Evolutionary conservation across 2,888 invertebrate genomes (phyloP).

Genomic region (Mantis religiosa): DNA sequence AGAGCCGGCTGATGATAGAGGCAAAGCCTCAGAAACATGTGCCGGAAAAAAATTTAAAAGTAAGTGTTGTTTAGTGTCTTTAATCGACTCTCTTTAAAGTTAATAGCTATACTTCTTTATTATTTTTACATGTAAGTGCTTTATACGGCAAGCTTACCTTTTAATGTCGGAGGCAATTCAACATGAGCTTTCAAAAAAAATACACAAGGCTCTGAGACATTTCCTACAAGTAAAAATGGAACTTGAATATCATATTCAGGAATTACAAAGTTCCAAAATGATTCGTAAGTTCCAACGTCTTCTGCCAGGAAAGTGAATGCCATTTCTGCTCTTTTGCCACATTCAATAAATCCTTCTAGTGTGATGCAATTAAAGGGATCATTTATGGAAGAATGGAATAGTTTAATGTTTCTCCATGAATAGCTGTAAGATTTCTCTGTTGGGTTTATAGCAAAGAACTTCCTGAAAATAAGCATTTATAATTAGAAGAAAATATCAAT

Average conservation of each 20-base stretch:
- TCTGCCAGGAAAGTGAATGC: slow-evolving; percentile 62
- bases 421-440: slow-evolving; percentile 58
- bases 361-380: slow-evolving; percentile 57
- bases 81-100: too few relatives aligned
- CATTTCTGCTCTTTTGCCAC: slow-evolving; percentile 56
- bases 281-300: slow-evolving; percentile 60
- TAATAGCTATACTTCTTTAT: too few relatives aligned
- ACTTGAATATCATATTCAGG: slow-evolving; percentile 53
- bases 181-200: slow-evolving; percentile 56
- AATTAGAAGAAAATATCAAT: neutral
- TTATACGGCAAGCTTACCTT: slow-evolving; percentile 44
- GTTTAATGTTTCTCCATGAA: slow-evolving; percentile 53
- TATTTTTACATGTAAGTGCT: too few relatives aligned
- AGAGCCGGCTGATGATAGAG: too few relatives aligned
- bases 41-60: too few relatives aligned
- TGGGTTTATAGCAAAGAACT: slow-evolving; percentile 63
- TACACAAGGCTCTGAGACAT: slow-evolving; percentile 60
- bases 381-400: slow-evolving; percentile 41
- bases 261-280: slow-evolving; percentile 62
- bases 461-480: slow-evolving; percentile 43
- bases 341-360: slow-evolving; percentile 55
- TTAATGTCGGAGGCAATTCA: slow-evolving; percentile 57
- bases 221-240: slow-evolving; percentile 59
- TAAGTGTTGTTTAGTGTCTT: too few relatives aligned
- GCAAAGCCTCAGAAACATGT: too few relatives aligned